These are phyloP conservation scores for Stomatorhinus walkeri DNA, from an alignment of 2,797 vertebrate genomes.

Conservation along the genomic window DNA sequence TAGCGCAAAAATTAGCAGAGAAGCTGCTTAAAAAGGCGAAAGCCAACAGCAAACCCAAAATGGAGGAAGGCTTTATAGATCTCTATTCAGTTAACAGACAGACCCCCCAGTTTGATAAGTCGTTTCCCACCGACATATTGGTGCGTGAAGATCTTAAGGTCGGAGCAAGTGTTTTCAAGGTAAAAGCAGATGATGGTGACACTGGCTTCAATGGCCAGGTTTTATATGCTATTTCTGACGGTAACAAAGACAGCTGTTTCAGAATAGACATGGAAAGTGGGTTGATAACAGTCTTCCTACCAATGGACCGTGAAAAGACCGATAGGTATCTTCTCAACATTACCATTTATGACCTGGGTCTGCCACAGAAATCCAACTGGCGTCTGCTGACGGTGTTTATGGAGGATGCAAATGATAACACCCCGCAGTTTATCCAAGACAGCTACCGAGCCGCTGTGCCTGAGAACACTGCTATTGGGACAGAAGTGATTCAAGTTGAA, in stretches of 20 bases:
- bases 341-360: constrained; percentile 86
- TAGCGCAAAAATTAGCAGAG: constrained; percentile 88
- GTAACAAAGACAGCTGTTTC: constrained; percentile 88
- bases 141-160: constrained; percentile 78
- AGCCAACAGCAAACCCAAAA: constrained; percentile 74
- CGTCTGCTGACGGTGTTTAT: constrained; percentile 80
- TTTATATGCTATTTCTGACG: constrained; percentile 80
- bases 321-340: constrained; percentile 88
- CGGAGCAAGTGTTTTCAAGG: constrained; percentile 73
- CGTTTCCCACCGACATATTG: constrained; percentile 79
- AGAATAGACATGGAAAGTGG: constrained; percentile 80
- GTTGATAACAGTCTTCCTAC: constrained; percentile 77
- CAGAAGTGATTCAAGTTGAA: constrained; percentile 86
- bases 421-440: constrained; percentile 80
- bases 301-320: constrained; percentile 84
- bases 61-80: constrained; percentile 88
- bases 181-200: constrained; percentile 83
- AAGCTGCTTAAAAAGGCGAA: constrained; percentile 92
- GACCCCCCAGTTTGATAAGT: constrained; percentile 85
- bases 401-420: constrained; percentile 87
- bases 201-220: constrained; percentile 93
- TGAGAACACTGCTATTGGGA: constrained; percentile 88
- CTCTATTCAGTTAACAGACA: constrained; percentile 89
- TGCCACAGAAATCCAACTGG: constrained; percentile 80
- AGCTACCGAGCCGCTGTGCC: constrained; percentile 75